A percentile compares a stretch with the other conserved stretches of the same genome.
Conservation (phyloP, 2,113 vertebrate species). For the Petrocephalus zakoni region DNA sequence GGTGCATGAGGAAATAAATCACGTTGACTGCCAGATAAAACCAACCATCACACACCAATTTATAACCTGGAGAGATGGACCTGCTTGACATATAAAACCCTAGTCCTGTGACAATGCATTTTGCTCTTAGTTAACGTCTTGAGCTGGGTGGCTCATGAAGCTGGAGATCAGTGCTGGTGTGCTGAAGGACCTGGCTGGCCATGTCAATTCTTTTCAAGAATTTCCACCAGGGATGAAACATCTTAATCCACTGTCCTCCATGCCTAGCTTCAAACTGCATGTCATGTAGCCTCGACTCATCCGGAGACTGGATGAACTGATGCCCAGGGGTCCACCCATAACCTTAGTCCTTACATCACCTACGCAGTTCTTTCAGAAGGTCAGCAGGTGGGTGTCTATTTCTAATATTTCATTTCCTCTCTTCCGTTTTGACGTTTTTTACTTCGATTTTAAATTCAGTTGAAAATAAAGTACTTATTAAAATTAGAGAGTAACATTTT, state of each 20-base stretch:
- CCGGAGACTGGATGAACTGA: not conserved
- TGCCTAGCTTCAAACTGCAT: not conserved
- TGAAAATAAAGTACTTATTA: not conserved
- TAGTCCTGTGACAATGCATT: not conserved
- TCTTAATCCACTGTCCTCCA: not conserved
- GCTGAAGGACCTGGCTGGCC: not conserved
- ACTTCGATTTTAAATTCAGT: not conserved
- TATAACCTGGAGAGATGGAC: not conserved
- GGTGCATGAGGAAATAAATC: not conserved
- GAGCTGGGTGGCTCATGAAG: not conserved
- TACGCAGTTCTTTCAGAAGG: not conserved
- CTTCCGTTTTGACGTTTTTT: not conserved
- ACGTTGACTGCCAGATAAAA: not conserved
- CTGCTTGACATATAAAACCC: not conserved
- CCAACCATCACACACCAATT: not conserved
- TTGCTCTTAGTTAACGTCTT: not conserved
- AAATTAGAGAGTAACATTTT: not conserved
- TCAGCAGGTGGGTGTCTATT: not conserved
- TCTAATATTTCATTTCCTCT: not conserved
- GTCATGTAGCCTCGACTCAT: not conserved
- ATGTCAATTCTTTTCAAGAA: not conserved
- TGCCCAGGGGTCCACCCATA: not conserved
- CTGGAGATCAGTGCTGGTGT: not conserved
- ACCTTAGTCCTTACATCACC: not conserved
- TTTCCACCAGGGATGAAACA: not conserved